phyloP scores from a whole-genome alignment of 2,888 invertebrate species.

The Odontocerum albicorne region DNA sequence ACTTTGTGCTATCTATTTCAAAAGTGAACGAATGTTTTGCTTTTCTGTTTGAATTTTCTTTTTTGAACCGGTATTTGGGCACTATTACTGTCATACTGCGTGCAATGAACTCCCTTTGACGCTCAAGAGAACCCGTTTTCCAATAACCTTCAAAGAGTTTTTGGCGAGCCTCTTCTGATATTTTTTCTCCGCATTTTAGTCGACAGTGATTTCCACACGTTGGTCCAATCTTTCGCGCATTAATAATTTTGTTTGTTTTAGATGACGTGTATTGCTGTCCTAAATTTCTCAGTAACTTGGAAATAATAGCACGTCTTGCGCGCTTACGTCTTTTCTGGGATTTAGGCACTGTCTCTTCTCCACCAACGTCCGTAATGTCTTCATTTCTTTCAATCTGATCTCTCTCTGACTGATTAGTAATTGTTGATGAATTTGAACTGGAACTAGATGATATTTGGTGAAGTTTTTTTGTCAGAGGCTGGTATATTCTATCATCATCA shows the following conservation, averaged over 20 bases:
- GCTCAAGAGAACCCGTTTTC: background rate
- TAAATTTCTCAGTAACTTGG: background rate
- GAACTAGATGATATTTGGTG: too few relatives aligned
- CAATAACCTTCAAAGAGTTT: background rate
- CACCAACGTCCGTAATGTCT: too few relatives aligned
- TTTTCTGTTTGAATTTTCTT: background rate
- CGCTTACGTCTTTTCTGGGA: too few relatives aligned
- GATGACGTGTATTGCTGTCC: background rate
- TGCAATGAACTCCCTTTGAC: background rate
- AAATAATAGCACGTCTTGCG: too few relatives aligned
- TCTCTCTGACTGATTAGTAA: too few relatives aligned
- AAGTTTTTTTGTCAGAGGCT: too few relatives aligned
- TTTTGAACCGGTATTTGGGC: background rate
- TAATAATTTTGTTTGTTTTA: background rate
- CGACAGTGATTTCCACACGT: background rate
- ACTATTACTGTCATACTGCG: background rate
- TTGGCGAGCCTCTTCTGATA: background rate
- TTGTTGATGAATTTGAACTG: too few relatives aligned
- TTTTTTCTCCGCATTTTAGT: background rate
- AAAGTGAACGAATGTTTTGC: background rate
- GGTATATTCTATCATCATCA: too few relatives aligned
- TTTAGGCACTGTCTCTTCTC: too few relatives aligned
- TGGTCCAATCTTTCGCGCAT: background rate
- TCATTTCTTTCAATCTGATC: too few relatives aligned
- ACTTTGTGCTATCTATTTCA: background rate